Percentiles rank a stretch among this genome's conserved stretches.
Conservation (phyloP, 1,140 invertebrate genomes). For the Adelges cooleyi region DNA sequence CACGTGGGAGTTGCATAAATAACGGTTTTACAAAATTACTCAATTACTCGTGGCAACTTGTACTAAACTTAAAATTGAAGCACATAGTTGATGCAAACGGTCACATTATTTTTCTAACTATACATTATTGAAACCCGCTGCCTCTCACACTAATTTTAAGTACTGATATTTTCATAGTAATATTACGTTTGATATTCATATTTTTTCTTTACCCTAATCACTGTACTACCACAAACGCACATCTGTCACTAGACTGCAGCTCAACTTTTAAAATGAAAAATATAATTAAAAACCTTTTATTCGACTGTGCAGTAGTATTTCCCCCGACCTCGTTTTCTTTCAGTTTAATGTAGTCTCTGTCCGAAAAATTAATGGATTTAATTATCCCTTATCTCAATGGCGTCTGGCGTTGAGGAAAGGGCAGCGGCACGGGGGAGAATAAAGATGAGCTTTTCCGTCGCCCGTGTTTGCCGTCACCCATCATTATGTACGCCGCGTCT, state of each 20-base stretch:
- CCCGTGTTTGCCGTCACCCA: too few relatives aligned
- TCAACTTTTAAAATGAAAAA: constrained; percentile 22
- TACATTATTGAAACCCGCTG: too few relatives aligned
- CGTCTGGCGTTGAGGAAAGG: not conserved
- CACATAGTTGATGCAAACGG: too few relatives aligned
- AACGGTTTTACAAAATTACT: too few relatives aligned
- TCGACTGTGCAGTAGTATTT: not conserved
- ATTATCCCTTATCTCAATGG: constrained; percentile 24
- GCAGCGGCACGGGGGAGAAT: not conserved
- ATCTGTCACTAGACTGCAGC: constrained; percentile 12
- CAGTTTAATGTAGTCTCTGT: constrained; percentile 23
- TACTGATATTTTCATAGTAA: too few relatives aligned
- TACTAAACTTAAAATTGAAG: too few relatives aligned
- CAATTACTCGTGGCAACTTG: too few relatives aligned
- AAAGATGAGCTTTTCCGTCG: constrained; percentile 13
- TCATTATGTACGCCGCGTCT: too few relatives aligned
- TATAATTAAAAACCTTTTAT: constrained; percentile 29
- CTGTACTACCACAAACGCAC: constrained; percentile 4
- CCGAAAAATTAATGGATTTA: constrained; percentile 29
- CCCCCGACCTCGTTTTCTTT: constrained; percentile 8
- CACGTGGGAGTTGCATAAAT: too few relatives aligned
- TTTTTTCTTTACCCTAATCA: not conserved
- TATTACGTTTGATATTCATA: too few relatives aligned
- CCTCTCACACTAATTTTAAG: too few relatives aligned
- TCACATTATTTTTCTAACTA: too few relatives aligned